Base-by-base conservation (phyloP, 2,113 vertebrate genomes). In the Protobothrops mucrosquamatus region DNA sequence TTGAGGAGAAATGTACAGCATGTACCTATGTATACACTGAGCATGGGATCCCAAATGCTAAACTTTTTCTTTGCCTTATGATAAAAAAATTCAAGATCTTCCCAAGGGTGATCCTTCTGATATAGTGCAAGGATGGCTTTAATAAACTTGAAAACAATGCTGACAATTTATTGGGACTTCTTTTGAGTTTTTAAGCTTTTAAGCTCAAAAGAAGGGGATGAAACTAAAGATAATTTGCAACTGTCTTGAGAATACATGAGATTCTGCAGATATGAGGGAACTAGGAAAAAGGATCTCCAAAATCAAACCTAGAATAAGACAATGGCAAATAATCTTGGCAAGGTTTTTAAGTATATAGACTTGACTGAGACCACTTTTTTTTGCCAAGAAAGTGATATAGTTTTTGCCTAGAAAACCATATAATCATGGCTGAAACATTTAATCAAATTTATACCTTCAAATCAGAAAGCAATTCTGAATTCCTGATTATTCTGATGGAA, bases 51-150 rank as follows among this genome's bases (percentile, higher is more conserved):
- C 57, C 61, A 34, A 0, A 0, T 26, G 12, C 46, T 6, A 6
- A 57, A 1, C 48, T 20, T n/a, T 87, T 87, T 34, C 18, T 4
- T 2, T 2, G 57, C 24, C 57, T 91, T 90, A 81, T 69, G 39
- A 91, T 94, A 3, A 52, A 69, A 88, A 91, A 87, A 87, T 1
- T 89, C 91, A 93, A 51, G 59, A 69, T 74, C n/a, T 74, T 74
- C n/a, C 64, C 64, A 74, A 14, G 14, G n/a, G 6, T 74, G 64
- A 34, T 4, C 64, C 11, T n/a, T n/a, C 64, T 34, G 64, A 18
- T 74, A 34, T 74, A 34, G 14, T 34, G 5, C 64, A 3, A 74
- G n/a, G 14, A 74, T 34, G n/a, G 64, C 4, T 74, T 74, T n/a
- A 74, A 34, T 34, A 34, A 74, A 74, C n/a, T 18, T 74, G 64